Evolutionary conservation across 1,140 invertebrate species (phyloP).

Genomic region (Trachymyrmex cornetzi): DNA sequence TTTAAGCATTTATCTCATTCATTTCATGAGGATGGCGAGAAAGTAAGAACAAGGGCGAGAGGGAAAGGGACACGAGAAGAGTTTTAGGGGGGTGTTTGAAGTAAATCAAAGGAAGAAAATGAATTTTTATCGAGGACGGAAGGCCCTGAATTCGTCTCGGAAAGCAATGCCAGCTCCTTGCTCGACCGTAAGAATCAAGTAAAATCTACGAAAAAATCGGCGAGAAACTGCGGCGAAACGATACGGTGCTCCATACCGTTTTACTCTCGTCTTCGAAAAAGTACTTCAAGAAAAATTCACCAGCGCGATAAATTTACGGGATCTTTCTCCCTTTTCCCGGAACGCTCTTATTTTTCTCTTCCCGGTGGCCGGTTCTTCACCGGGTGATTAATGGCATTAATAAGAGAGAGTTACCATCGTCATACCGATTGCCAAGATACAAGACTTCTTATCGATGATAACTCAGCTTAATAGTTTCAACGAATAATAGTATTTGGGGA

Average conservation of each 20-base stretch:
- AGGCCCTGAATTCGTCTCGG: constrained; percentile 50
- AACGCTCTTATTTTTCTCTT: constrained; percentile 66
- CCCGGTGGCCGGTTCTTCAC: constrained; percentile 20
- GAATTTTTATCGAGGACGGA: constrained; percentile 81
- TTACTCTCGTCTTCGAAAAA: constrained; percentile 62
- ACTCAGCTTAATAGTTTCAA: background rate
- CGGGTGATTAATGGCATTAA: constrained; percentile 80
- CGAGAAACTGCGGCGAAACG: constrained; percentile 75
- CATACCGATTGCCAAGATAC: constrained; percentile 45
- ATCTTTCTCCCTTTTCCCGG: constrained; percentile 47
- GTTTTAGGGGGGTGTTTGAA: constrained; percentile 71
- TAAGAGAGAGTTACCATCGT: constrained; percentile 69
- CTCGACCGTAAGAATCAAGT: constrained; percentile 61
- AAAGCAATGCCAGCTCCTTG: constrained; percentile 54
- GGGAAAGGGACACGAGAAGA: constrained; percentile 46
- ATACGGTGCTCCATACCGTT: constrained; percentile 63
- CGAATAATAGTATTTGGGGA: background rate
- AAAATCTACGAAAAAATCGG: constrained; percentile 76
- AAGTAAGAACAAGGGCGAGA: background rate
- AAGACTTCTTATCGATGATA: constrained; percentile 35
- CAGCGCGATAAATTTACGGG: constrained; percentile 68
- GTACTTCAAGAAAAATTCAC: constrained; percentile 48
- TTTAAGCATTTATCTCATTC: constrained; percentile 57
- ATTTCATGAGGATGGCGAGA: constrained; percentile 55
- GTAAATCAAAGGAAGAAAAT: constrained; percentile 83